Conservation (phyloP, 1,140 invertebrate genomes). For the Drosophila trapezifrons region DNA sequence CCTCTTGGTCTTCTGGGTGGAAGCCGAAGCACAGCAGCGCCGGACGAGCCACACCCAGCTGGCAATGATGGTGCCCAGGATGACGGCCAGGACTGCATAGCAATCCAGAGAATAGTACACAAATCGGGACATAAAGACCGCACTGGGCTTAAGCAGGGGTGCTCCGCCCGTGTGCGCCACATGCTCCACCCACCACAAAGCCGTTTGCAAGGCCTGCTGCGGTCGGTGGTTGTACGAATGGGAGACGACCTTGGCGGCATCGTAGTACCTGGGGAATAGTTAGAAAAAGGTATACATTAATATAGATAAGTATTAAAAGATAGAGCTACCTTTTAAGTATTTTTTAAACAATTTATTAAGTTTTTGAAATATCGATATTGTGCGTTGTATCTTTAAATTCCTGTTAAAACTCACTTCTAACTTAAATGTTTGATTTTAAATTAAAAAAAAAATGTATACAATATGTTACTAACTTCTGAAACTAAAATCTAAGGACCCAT, state of each 20-base stretch:
- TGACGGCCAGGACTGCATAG: slow-evolving; percentile 45
- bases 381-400: too few relatives aligned
- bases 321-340: not conserved
- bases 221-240: slow-evolving; percentile 74
- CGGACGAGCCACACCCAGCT: slow-evolving; percentile 61
- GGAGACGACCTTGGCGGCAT: slow-evolving; percentile 76
- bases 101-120: slow-evolving; percentile 75
- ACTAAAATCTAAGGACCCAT: too few relatives aligned
- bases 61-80: slow-evolving; percentile 43
- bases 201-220: slow-evolving; percentile 67
- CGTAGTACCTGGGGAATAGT: slow-evolving; percentile 31
- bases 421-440: too few relatives aligned
- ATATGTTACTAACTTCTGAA: too few relatives aligned
- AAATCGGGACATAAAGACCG: slow-evolving; percentile 68
- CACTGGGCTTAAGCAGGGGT: slow-evolving; percentile 81
- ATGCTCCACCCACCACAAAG: slow-evolving; percentile 85
- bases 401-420: too few relatives aligned
- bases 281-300: not conserved
- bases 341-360: not conserved
- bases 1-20: slow-evolving; percentile 18
- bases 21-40: slow-evolving; percentile 32
- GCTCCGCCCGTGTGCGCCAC: slow-evolving; percentile 84
- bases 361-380: too few relatives aligned
- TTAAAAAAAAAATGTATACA: too few relatives aligned
- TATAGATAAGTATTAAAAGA: not conserved